Evolutionary conservation across 2,888 invertebrate genomes (phyloP), one percentile per base, ranked within the genome.

Genomic region (Anagyrus pseudococci): DNA sequence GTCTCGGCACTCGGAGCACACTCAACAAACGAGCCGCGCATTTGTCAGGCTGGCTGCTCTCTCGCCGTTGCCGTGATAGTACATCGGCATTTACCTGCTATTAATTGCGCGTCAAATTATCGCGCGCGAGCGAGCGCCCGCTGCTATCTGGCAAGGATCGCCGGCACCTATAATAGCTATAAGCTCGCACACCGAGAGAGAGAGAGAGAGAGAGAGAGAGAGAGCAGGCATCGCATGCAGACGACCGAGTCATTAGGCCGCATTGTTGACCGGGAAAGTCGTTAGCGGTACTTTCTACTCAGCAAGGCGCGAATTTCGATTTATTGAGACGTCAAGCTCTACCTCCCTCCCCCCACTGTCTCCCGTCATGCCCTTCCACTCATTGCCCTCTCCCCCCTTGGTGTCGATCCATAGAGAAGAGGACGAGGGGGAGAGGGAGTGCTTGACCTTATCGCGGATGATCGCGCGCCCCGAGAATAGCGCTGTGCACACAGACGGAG

Each of bases 81-180:
- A 55, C 64, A 61, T 68, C 68, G 68, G 66, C 68, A 67, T 70
- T 74, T 70, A 69, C 67, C 55, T 46, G 50, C 64, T 70, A 71
- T 75, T 74, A 75, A 75, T 75, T 73, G 69, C 70, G 54, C 69
- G 69, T 70, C 71, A 68, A 69, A 68, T 72, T 70, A 68, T 70
- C 69, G 52, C 57, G 56, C n/a, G n/a, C n/a, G n/a, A n/a, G n/a
- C n/a, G n/a, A n/a, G n/a, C n/a, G n/a, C n/a, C n/a, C n/a, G n/a
- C 50, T 23, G 17, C 50, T 68, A 68, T 48, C 62, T 40, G 48
- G 26, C 56, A 41, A 15, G 15, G 43, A 60, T 58, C 47, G 44
- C 53, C 47, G 22, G 37, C 37, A 40, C 26, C 10, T 25, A 23
- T 19, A 53, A 20, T 8, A 23, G 41, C 23, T 22, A 10, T 7